Evolutionary conservation across 2,113 vertebrate genomes (phyloP).

Genomic region (Ammodytes marinus): DNA sequence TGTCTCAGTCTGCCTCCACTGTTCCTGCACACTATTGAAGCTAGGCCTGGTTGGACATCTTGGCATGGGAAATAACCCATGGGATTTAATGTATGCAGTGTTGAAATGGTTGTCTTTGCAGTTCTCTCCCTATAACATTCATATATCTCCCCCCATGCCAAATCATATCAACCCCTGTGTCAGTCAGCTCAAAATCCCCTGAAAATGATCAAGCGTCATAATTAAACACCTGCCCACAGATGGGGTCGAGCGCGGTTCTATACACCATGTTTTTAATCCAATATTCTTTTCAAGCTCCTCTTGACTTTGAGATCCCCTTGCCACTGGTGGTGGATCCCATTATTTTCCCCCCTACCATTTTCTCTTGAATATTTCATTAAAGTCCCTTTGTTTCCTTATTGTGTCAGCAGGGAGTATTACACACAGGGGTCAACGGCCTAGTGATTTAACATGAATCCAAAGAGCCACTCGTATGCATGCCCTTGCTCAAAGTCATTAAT

Average conservation of each 20-base stretch:
- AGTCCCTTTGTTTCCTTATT: constrained; percentile 56
- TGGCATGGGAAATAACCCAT: background rate
- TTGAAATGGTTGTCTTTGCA: background rate
- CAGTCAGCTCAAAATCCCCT: constrained; percentile 1
- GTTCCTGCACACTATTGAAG: constrained; percentile 16
- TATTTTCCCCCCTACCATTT: constrained; percentile 53
- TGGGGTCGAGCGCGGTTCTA: background rate
- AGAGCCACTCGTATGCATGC: constrained; percentile 65
- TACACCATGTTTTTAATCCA: constrained; percentile 42
- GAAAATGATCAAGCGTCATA: constrained; percentile 42
- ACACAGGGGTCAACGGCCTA: constrained; percentile 59
- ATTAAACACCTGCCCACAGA: constrained; percentile 36
- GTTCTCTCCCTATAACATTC: background rate
- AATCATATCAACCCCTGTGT: background rate
- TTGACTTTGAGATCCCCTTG: constrained; percentile 79
- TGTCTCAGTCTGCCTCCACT: constrained; percentile 69
- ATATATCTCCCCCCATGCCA: background rate
- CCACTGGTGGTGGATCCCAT: constrained; percentile 62
- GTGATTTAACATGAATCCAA: constrained; percentile 78
- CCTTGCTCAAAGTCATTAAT: constrained; percentile 79
- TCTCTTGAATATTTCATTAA: constrained; percentile 78
- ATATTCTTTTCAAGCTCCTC: constrained; percentile 58
- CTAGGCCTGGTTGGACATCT: background rate
- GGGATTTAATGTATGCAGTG: background rate
- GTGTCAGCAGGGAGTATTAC: constrained; percentile 70